Percentiles rank a stretch among this genome's conserved stretches.
Evolutionary conservation across 2,797 vertebrate genomes (phyloP).

Genomic region (Phataginus tricuspis): DNA sequence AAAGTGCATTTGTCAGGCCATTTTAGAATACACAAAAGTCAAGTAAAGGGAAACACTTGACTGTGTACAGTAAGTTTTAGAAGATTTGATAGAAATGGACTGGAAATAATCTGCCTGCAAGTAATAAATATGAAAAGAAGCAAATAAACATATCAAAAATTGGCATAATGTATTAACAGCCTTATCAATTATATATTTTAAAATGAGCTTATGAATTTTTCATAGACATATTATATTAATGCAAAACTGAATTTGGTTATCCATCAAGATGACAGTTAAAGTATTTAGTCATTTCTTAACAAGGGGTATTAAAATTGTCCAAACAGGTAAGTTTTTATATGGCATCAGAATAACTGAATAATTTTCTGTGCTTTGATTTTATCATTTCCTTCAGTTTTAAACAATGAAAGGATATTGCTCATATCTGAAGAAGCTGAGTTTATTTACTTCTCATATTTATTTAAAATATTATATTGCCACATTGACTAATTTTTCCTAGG

Average conservation of each 20-base stretch:
- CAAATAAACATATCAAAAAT: background rate
- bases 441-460: background rate
- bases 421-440: background rate
- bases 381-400: conserved; percentile 3
- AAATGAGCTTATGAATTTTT: background rate
- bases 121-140: background rate
- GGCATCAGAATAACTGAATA: background rate
- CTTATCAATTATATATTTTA: background rate
- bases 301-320: background rate
- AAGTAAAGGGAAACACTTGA: background rate
- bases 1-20: background rate
- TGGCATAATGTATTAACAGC: background rate
- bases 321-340: background rate
- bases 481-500: background rate
- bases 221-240: background rate
- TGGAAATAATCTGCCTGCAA: background rate
- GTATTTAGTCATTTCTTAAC: background rate
- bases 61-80: background rate
- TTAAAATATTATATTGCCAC: background rate
- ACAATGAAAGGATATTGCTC: background rate
- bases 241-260: background rate
- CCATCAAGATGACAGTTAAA: background rate
- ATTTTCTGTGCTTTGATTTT: background rate
- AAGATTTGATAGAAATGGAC: background rate
- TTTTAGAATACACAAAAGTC: background rate